These are phyloP conservation scores for Drosophila guanche DNA, from an alignment of 1,140 invertebrate genomes.

Conservation along the genomic window DNA sequence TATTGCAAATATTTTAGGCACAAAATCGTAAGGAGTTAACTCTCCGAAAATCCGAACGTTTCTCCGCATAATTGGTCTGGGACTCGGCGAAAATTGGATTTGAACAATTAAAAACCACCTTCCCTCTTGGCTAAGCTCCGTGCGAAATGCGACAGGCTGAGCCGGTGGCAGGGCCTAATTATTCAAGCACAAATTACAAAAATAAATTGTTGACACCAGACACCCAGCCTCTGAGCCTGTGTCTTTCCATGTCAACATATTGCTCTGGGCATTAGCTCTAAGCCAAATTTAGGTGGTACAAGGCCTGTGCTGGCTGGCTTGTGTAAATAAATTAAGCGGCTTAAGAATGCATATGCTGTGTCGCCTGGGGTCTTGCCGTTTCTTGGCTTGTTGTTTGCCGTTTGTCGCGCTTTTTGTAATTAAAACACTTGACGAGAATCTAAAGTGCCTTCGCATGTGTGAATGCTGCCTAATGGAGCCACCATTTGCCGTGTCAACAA, in stretches of 20 bases:
- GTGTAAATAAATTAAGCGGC: slow-evolving; percentile 59
- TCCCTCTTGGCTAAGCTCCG: slow-evolving; percentile 19
- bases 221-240: slow-evolving; percentile 13
- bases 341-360: slow-evolving; percentile 34
- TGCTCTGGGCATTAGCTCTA: slow-evolving; percentile 46
- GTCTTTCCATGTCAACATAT: slow-evolving; percentile 38
- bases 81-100: slow-evolving; percentile 23
- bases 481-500: slow-evolving; percentile 26
- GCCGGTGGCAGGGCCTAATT: slow-evolving; percentile 30
- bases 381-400: slow-evolving; percentile 36
- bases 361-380: background rate
- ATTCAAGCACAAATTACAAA: slow-evolving; percentile 59
- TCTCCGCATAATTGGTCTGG: slow-evolving; percentile 25
- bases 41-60: too few species aligned
- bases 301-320: background rate
- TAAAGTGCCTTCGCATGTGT: slow-evolving; percentile 3
- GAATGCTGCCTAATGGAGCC: slow-evolving; percentile 24
- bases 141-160: slow-evolving; percentile 34
- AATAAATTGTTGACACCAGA: slow-evolving; percentile 46
- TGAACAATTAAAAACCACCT: slow-evolving; percentile 28
- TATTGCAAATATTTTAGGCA: too few species aligned
- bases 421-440: slow-evolving; percentile 39
- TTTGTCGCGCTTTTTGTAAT: slow-evolving; percentile 43
- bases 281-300: slow-evolving; percentile 43
- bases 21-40: too few species aligned